A percentile compares a stretch with the other conserved stretches of the same genome.
Evolutionary conservation across 2,797 vertebrate genomes (phyloP).

Genomic region (Dicrostonyx torquatus): DNA sequence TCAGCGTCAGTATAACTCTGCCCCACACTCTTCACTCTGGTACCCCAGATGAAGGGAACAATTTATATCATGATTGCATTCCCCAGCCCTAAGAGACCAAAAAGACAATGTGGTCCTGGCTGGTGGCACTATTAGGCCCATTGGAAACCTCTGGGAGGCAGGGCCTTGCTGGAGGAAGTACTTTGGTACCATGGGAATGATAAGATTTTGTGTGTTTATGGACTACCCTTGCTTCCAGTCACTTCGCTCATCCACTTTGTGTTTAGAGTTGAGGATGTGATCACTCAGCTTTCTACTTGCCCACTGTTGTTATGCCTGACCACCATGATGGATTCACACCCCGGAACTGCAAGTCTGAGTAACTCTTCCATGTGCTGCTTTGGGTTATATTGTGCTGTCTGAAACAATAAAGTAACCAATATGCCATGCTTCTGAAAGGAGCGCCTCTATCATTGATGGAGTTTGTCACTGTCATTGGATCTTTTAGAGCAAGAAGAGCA

Average conservation of each 20-base stretch:
- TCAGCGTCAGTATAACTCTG: not conserved
- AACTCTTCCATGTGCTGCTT: not conserved
- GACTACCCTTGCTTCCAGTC: not conserved
- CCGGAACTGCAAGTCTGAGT: not conserved
- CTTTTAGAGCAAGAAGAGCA: not conserved
- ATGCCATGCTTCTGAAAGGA: not conserved
- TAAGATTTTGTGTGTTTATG: not conserved
- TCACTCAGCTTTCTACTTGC: not conserved
- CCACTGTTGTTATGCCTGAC: not conserved
- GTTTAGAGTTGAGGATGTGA: not conserved
- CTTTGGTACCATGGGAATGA: too few relatives aligned
- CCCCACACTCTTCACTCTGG: not conserved
- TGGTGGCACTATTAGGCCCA: not conserved
- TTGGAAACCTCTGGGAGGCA: too few relatives aligned
- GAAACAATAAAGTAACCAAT: not conserved
- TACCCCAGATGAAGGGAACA: not conserved
- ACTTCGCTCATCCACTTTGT: not conserved
- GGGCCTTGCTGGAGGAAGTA: not conserved
- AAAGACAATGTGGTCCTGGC: not conserved
- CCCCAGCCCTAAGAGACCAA: not conserved
- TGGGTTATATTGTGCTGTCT: not conserved
- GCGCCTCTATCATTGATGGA: fast-evolving
- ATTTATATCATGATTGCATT: not conserved
- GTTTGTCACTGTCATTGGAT: fast-evolving
- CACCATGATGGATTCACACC: not conserved